A percentile compares a stretch with the other conserved stretches of the same genome.
These are phyloP conservation scores for Caenorhabditis angaria DNA, from an alignment of 2,888 invertebrate genomes.

Conservation along the genomic window DNA sequence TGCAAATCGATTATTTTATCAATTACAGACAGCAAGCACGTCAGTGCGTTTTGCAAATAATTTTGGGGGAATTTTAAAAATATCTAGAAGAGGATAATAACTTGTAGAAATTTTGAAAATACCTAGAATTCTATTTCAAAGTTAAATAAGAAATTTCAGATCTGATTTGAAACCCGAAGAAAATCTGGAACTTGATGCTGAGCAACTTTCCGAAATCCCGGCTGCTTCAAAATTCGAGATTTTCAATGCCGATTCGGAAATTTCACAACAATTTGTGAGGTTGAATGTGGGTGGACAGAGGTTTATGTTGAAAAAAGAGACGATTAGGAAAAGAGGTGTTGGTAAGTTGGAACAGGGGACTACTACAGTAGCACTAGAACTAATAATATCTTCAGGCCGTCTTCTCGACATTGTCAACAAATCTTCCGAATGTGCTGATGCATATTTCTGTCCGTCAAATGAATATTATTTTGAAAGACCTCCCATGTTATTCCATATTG, in stretches of 20 bases:
- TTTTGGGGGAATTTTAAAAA: background rate
- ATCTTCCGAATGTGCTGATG: slow-evolving; percentile 45
- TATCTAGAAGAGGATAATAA: background rate
- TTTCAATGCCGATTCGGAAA: slow-evolving; percentile 41
- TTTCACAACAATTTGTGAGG: slow-evolving; percentile 51
- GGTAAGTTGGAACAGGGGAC: slow-evolving; percentile 18
- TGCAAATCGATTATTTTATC: slow-evolving; percentile 39
- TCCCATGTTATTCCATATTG: slow-evolving; percentile 61
- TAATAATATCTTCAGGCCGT: slow-evolving; percentile 42
- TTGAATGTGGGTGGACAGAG: slow-evolving; percentile 66
- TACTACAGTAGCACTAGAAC: background rate
- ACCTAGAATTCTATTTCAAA: background rate
- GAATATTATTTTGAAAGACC: slow-evolving; percentile 69
- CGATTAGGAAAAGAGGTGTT: slow-evolving; percentile 46
- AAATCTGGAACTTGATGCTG: slow-evolving; percentile 5
- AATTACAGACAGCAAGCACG: slow-evolving; percentile 42
- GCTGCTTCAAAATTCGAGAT: slow-evolving; percentile 25
- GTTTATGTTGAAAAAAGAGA: slow-evolving; percentile 61
- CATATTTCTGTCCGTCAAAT: slow-evolving; percentile 52
- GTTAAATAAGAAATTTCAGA: slow-evolving; percentile 20
- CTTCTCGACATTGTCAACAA: slow-evolving; percentile 48
- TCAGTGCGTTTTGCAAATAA: slow-evolving; percentile 21
- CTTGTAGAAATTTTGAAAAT: background rate
- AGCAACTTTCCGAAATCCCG: too few relatives aligned
- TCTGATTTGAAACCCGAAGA: slow-evolving; percentile 17